Base-by-base conservation (phyloP, 2,888 invertebrate species). In the Drosophila histrio region DNA sequence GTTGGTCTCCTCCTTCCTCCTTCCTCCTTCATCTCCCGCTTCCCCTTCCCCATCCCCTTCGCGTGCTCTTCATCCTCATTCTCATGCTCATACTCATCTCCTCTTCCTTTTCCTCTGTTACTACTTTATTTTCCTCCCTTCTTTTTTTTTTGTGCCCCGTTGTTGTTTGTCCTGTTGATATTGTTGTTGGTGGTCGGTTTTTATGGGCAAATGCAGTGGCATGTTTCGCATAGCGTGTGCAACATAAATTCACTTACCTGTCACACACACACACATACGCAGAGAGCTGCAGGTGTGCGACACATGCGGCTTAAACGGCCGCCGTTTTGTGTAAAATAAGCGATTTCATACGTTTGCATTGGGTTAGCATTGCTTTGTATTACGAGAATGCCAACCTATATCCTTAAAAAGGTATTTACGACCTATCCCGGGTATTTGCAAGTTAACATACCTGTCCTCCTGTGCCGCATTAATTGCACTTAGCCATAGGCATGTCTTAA, bases 211-310 rank as follows among this genome's bases (percentile, higher is more conserved):
- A 82, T 77, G 77, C 86, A 79, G 79, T 77, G 83, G 83, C 83
- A 79, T 79, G 73, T 82, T 81, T 81, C 79, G 79, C 86, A 77
- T 83, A 70, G 62, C 69, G 66, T 79, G 84, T 86, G 82, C 84
- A 86, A 83, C 84, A 83, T 83, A 83, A 83, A 83, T 86, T 86
- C 80, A 79, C 79, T 77, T 79, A 79, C 77, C 77, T 81, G 86
- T 77, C 86, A 65, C 70, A 72, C 72, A 83, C 66, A 70, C 57
- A 61, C 46, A 57, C 58, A 49, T 24, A 56, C 38, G 67, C 32
- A 30, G 8, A 32, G 53, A 38, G 41, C 34, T 47, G 50, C 47
- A 63, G 38, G 38, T 52, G 21, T 53, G 49, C 52, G 46, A 57
- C 64, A 77, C 64, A 44, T 60, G 65, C 34, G 39, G 59, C 66